Conservation (phyloP, 2,113 vertebrate species). For the Rhynchopsitta pachyrhyncha region DNA sequence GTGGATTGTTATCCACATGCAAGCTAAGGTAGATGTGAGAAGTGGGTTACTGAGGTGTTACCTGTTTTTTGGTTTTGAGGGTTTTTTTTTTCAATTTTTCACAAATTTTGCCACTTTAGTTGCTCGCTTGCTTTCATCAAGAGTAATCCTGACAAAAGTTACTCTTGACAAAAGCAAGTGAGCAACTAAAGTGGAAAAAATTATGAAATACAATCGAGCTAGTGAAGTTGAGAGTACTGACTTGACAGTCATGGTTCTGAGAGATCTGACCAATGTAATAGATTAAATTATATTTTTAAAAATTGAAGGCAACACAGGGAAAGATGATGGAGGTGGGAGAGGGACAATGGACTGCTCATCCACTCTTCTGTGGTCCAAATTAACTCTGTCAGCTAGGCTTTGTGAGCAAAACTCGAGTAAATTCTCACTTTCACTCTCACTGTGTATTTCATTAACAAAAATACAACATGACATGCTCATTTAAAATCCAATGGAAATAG, state of each 20-base stretch:
- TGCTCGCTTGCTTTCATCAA: neutral
- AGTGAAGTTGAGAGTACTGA: neutral
- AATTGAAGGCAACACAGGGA: neutral
- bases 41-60: neutral
- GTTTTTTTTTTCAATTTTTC: neutral
- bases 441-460: neutral
- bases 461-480: neutral
- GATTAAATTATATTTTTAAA: neutral
- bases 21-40: neutral
- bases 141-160: neutral
- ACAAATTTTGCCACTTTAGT: neutral
- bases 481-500: neutral
- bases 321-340: neutral
- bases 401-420: neutral
- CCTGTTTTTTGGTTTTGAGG: neutral
- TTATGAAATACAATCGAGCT: neutral
- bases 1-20: neutral
- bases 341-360: neutral
- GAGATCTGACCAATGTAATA: neutral
- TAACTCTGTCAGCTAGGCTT: neutral
- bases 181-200: neutral
- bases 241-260: neutral
- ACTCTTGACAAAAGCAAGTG: neutral
- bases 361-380: neutral
- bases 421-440: neutral